Evolutionary conservation across 2,113 vertebrate species (phyloP).

Genomic region (Circaetus cinerascens): DNA sequence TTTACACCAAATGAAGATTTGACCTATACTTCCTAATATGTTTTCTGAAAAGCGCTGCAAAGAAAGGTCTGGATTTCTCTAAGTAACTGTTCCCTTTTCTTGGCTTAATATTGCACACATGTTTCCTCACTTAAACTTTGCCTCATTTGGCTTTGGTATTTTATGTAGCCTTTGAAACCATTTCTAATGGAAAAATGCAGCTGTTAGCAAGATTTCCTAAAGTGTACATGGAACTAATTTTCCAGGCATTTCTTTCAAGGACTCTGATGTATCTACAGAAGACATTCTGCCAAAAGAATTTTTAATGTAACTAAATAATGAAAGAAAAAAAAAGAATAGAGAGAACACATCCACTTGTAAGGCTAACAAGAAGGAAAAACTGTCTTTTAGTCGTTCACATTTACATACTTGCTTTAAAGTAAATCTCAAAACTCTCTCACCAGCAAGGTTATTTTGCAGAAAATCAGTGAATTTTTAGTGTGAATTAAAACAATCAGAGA

Average conservation of each 20-base stretch:
- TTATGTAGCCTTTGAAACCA: conserved; percentile 79
- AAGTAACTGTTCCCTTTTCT: conserved; percentile 60
- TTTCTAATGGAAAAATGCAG: conserved; percentile 88
- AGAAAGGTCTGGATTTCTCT: conserved; percentile 54
- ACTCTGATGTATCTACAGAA: conserved; percentile 50
- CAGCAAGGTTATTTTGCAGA: not conserved
- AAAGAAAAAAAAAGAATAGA: not conserved
- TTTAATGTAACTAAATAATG: conserved; percentile 27
- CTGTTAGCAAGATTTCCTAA: conserved; percentile 85
- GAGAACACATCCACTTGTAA: not conserved
- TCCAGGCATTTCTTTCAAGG: conserved; percentile 71
- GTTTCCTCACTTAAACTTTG: conserved; percentile 80
- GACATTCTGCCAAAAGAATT: conserved; percentile 36
- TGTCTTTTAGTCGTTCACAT: not conserved
- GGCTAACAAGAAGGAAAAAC: not conserved
- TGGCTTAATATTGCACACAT: conserved; percentile 72
- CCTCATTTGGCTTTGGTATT: conserved; percentile 74
- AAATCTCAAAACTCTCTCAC: not conserved
- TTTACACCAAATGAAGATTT: conserved; percentile 29
- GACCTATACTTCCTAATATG: not conserved
- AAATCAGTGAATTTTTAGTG: not conserved
- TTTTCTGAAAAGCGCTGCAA: conserved; percentile 30
- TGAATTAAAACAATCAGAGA: not conserved
- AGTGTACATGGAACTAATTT: conserved; percentile 82
- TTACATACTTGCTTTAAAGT: not conserved